Percentiles rank a stretch among this genome's conserved stretches.
Evolutionary conservation across 2,113 vertebrate genomes (phyloP).

Genomic region (Ifrita kowaldi): DNA sequence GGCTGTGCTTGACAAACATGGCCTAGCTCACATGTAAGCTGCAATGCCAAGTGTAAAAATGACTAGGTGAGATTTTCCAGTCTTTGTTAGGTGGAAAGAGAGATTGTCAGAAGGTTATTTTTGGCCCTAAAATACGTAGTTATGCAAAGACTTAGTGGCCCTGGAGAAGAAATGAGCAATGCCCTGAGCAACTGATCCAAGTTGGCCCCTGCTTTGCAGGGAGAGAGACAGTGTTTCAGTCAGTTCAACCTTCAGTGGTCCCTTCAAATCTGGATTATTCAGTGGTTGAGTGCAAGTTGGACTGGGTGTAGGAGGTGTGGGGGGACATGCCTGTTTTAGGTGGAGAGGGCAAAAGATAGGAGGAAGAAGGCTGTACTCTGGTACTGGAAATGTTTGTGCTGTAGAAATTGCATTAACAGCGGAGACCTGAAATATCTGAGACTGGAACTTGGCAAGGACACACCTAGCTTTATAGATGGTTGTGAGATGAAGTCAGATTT

Average conservation of each 20-base stretch:
- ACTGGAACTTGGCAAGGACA: not conserved
- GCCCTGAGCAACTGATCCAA: not conserved
- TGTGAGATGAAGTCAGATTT: not conserved
- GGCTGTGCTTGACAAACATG: not conserved
- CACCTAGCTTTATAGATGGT: not conserved
- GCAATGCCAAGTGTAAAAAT: not conserved
- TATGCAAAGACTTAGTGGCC: not conserved
- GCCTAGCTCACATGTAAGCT: not conserved
- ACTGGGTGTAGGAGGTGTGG: not conserved
- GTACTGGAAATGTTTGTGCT: not conserved
- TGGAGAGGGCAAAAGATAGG: not conserved
- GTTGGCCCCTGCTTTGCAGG: not conserved
- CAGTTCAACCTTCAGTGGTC: not conserved
- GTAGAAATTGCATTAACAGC: not conserved
- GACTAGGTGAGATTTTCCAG: conserved; percentile 50
- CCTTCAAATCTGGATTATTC: not conserved
- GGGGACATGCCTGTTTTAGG: not conserved
- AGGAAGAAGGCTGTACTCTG: not conserved
- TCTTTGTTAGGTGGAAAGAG: conserved; percentile 38
- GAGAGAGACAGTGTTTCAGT: not conserved
- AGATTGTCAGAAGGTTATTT: conserved; percentile 20
- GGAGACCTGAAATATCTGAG: not conserved
- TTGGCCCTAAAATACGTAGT: conserved; percentile 14
- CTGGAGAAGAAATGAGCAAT: conserved; percentile 9
- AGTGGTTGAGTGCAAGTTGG: not conserved